Base-by-base conservation (phyloP, 2,888 invertebrate species). In the Apoda limacodes region DNA sequence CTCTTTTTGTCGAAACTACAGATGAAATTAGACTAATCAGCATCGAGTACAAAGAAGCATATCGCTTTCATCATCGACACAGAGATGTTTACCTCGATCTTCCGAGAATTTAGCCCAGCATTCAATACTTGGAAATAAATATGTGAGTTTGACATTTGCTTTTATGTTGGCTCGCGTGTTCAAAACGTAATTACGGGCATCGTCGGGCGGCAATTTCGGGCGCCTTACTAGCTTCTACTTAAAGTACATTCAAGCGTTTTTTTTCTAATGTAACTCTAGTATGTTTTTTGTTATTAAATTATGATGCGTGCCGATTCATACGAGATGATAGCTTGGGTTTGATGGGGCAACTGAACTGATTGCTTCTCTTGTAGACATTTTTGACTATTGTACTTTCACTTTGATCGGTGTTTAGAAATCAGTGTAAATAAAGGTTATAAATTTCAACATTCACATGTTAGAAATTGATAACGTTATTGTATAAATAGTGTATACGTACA, bases 51-150 rank as follows among this genome's bases (percentile, higher is more conserved):
- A 76, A 76, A 80, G 80, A 66, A 61, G 58, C 68, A 69, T 69
- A 72, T 75, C 72, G 75, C 80, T 80, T 80, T 80, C 78, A 80
- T 80, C 80, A 80, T 78, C 76, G 80, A 80, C 78, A 75, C 53
- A 69, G 63, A 69, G 68, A 67, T 80, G 78, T 80, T 78, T 80
- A 78, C 71, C 60, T 55, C 60, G 65, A 61, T 64, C 63, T 80
- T 78, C 78, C 59, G 59, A 72, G 78, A 80, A 78, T 50, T 67
- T 61, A 54, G 60, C 60, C 59, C 62, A 63, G 59, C 66, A 70
- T 80, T 75, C 80, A 76, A 80, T 80, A 80, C 80, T 76, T 71
- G 76, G 80, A 80, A 80, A 78, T 80, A 80, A 76, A 80, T 80
- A 75, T 75, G 76, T 75, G 72, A 74, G 74, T 74, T 80, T 80